Percentiles rank a stretch among this genome's conserved stretches.
Conservation (phyloP, 2,113 vertebrate species). For the Scolopax mira region DNA sequence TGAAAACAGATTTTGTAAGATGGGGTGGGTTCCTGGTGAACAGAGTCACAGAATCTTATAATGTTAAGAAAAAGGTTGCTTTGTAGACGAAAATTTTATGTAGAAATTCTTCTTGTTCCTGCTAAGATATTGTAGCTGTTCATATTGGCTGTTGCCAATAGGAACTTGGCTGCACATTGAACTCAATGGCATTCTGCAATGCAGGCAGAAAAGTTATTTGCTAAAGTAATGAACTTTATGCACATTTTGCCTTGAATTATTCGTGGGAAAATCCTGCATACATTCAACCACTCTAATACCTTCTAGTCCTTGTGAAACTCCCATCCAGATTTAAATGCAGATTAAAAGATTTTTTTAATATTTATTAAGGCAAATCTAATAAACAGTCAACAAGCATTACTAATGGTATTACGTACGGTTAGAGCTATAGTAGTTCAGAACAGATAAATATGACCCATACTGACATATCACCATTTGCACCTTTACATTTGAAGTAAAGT, state of each 20-base stretch:
- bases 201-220: neutral
- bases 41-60: accelerated
- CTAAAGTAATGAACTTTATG: neutral
- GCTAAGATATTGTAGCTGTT: neutral
- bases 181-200: neutral
- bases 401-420: neutral
- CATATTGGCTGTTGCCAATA: accelerated
- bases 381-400: neutral
- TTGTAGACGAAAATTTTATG: neutral
- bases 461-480: neutral
- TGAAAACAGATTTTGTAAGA: neutral
- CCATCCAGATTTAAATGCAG: accelerated
- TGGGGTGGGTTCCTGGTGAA: neutral
- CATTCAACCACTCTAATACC: neutral
- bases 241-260: neutral
- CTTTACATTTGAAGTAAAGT: neutral
- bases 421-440: neutral
- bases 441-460: neutral
- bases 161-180: neutral
- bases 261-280: neutral
- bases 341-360: neutral
- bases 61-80: neutral
- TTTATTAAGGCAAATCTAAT: neutral
- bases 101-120: accelerated
- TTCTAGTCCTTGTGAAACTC: neutral